Conservation (phyloP, 2,113 vertebrate genomes). For the Tautogolabrus adspersus region DNA sequence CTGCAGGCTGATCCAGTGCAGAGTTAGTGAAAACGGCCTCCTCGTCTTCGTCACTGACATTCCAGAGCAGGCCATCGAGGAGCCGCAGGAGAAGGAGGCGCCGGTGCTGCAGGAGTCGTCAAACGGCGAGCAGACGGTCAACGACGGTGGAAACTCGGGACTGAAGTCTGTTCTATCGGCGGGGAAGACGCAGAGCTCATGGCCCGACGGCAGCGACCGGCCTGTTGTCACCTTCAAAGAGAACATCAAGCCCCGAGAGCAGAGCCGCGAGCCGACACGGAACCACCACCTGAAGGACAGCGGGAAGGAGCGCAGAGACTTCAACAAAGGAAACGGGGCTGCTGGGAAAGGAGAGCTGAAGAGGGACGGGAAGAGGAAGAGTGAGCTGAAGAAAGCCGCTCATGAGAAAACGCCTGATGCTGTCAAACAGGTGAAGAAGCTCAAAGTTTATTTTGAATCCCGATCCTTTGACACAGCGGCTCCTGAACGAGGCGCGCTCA, state of each 20-base stretch:
- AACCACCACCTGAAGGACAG: conserved; percentile 87
- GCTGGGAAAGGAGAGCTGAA: conserved; percentile 88
- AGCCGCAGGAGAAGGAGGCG: conserved; percentile 91
- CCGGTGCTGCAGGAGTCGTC: conserved; percentile 90
- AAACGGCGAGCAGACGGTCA: conserved; percentile 83
- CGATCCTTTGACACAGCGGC: not conserved
- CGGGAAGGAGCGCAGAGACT: conserved; percentile 87
- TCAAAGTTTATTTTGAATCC: accelerated
- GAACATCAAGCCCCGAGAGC: conserved; percentile 95
- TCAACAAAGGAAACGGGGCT: conserved; percentile 83
- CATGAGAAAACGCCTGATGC: conserved; percentile 87
- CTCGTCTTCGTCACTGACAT: conserved; percentile 95
- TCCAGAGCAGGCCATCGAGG: conserved; percentile 91
- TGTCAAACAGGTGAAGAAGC: conserved; percentile 87
- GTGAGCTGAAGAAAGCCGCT: conserved; percentile 88
- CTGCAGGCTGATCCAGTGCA: conserved; percentile 92
- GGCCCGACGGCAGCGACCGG: conserved; percentile 89
- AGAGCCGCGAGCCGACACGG: conserved; percentile 86
- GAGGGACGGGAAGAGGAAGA: conserved; percentile 94
- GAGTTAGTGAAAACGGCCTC: conserved; percentile 90
- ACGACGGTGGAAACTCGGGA: conserved; percentile 84
- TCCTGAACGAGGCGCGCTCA: not conserved
- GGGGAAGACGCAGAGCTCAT: conserved; percentile 89
- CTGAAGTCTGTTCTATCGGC: conserved; percentile 93
- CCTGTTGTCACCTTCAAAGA: conserved; percentile 97